Percentiles rank a stretch among this genome's conserved stretches.
phyloP scores from a whole-genome alignment of 2,113 vertebrate genomes.

The Thryonomys swinderianus region DNA sequence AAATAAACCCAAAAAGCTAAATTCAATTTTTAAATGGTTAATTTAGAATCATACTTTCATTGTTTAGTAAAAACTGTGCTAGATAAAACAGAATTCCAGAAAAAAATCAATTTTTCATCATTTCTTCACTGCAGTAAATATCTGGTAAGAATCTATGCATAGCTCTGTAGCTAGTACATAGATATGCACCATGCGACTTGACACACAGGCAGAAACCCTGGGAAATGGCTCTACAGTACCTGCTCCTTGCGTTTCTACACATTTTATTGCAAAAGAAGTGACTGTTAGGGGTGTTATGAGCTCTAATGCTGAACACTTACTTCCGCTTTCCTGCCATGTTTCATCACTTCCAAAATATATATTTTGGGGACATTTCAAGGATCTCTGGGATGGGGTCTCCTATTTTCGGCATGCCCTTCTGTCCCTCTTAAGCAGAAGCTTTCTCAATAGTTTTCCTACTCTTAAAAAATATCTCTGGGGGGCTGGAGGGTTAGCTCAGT shows the following conservation, averaged over 20 bases:
- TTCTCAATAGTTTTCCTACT: too few species aligned
- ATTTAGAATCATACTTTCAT: constrained; percentile 53
- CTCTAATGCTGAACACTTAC: constrained; percentile 10
- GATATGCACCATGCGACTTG: neutral
- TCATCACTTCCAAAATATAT: constrained; percentile 5
- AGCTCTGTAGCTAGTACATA: neutral
- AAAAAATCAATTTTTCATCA: constrained; percentile 38
- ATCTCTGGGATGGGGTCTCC: too few species aligned
- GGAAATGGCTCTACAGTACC: neutral
- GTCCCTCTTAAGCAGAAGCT: too few species aligned
- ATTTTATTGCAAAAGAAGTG: neutral
- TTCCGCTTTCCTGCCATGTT: neutral
- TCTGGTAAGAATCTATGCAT: neutral
- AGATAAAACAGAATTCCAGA: neutral
- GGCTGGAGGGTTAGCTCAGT: too few species aligned
- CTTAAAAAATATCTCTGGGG: too few species aligned
- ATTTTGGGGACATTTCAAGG: constrained; percentile 16
- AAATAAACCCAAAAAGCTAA: constrained; percentile 44
- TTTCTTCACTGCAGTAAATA: neutral
- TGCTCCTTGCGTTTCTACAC: neutral
- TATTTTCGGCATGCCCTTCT: too few species aligned
- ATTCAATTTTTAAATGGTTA: neutral
- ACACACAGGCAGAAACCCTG: neutral
- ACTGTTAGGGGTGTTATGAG: neutral
- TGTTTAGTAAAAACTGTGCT: constrained; percentile 16